phyloP scores from a whole-genome alignment of 2,113 vertebrate genomes.

The Neotragus moschatus region DNA sequence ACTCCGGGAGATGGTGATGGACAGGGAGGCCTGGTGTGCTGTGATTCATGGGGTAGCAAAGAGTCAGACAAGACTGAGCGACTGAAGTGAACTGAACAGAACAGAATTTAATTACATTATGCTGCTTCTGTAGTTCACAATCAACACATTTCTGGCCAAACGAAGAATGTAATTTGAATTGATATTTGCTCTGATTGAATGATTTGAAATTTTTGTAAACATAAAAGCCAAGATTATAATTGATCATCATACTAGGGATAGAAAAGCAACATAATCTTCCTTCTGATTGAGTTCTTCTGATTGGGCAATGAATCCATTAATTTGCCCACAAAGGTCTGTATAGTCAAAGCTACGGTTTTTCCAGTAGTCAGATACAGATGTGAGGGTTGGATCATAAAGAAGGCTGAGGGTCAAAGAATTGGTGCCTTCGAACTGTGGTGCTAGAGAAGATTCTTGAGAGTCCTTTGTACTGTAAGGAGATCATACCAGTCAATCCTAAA shows the following conservation, averaged over 20 bases:
- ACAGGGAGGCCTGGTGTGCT: too few relatives aligned
- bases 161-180: neutral
- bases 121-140: neutral
- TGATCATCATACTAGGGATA: neutral
- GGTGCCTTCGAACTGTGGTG: neutral
- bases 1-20: rapidly evolving
- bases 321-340: neutral
- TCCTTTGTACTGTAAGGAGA: neutral
- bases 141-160: neutral
- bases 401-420: neutral
- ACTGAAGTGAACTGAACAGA: too few relatives aligned
- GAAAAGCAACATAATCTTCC: neutral
- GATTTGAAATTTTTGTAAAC: neutral
- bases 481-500: neutral
- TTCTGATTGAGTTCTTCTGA: neutral
- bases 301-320: neutral
- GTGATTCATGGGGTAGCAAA: too few relatives aligned
- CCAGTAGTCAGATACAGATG: neutral
- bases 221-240: neutral
- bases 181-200: neutral
- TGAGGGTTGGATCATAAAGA: neutral
- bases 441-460: neutral
- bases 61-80: rapidly evolving
- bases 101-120: neutral
- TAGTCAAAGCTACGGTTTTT: neutral